Percentiles rank a stretch among this genome's conserved stretches.
phyloP scores from a whole-genome alignment of 1,140 invertebrate genomes.

The Chymomyza costata region DNA sequence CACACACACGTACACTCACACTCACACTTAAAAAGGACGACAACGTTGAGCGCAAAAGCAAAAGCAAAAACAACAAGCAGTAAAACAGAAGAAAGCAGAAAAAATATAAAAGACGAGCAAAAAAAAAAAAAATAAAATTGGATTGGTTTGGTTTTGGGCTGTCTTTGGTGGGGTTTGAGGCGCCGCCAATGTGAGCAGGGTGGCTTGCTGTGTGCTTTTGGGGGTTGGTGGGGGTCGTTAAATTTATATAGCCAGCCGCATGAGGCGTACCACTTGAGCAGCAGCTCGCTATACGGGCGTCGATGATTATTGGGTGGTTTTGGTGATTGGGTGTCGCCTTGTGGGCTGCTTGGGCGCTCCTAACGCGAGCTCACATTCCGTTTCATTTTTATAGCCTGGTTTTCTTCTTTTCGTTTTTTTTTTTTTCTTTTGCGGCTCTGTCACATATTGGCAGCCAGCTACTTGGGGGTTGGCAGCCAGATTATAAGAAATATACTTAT shows the following conservation, averaged over 20 bases:
- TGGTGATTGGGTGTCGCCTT: constrained; percentile 34
- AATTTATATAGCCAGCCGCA: too few species aligned
- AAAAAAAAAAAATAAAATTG: constrained; percentile 43
- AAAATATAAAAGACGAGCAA: constrained; percentile 1
- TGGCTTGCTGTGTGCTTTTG: constrained; percentile 5
- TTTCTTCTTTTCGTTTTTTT: too few species aligned
- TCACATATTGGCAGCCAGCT: constrained; percentile 43
- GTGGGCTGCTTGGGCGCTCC: not conserved
- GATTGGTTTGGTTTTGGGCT: constrained; percentile 54
- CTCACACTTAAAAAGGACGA: constrained; percentile 33
- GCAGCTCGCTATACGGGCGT: constrained; percentile 34
- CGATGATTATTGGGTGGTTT: constrained; percentile 40
- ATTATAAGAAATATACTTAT: too few species aligned
- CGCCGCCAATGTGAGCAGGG: not conserved
- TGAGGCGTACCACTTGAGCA: constrained; percentile 11
- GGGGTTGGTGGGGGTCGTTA: constrained; percentile 7
- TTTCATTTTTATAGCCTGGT: too few species aligned
- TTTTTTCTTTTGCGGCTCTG: constrained; percentile 2
- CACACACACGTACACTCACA: constrained; percentile 31
- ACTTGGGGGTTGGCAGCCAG: constrained; percentile 16
- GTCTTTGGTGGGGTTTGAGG: not conserved
- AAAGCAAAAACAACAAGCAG: not conserved
- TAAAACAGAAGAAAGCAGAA: not conserved
- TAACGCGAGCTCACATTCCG: too few species aligned
- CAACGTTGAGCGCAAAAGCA: constrained; percentile 1